A percentile compares a stretch with the other conserved stretches of the same genome.
Evolutionary conservation across 2,797 vertebrate species (phyloP).

Genomic region (Sphenopsis melanotis): DNA sequence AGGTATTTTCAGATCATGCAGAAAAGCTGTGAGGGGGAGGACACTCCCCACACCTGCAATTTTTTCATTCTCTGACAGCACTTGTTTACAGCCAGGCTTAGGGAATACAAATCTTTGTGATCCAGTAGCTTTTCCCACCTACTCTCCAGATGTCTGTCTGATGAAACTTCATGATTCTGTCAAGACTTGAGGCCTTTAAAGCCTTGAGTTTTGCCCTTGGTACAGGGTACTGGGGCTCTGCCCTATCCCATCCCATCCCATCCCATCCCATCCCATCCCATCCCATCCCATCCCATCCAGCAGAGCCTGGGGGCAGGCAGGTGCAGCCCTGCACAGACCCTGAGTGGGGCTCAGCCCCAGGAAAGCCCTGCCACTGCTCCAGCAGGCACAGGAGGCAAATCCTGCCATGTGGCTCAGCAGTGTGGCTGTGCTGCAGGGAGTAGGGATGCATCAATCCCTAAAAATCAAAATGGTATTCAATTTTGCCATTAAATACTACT

Average conservation of each 20-base stretch:
- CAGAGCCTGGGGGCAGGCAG: rapidly evolving
- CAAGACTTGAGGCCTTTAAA: not conserved
- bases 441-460: not conserved
- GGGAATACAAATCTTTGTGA: not conserved
- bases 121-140: not conserved
- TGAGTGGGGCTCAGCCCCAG: not conserved
- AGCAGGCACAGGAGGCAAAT: not conserved
- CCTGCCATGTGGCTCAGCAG: not conserved
- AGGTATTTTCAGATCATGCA: not conserved
- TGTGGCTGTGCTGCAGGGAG: rapidly evolving
- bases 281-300: too few species aligned
- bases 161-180: not conserved
- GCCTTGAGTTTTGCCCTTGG: not conserved
- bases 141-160: not conserved
- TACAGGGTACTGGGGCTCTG: not conserved
- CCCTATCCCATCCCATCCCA: too few species aligned
- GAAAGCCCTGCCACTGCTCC: not conserved
- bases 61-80: not conserved
- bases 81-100: not conserved
- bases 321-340: not conserved
- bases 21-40: not conserved
- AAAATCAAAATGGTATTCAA: not conserved
- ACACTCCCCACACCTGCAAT: not conserved
- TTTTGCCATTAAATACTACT: not conserved
- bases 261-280: not conserved